phyloP scores from a whole-genome alignment of 2,888 invertebrate genomes.

The Eristalis pertinax region DNA sequence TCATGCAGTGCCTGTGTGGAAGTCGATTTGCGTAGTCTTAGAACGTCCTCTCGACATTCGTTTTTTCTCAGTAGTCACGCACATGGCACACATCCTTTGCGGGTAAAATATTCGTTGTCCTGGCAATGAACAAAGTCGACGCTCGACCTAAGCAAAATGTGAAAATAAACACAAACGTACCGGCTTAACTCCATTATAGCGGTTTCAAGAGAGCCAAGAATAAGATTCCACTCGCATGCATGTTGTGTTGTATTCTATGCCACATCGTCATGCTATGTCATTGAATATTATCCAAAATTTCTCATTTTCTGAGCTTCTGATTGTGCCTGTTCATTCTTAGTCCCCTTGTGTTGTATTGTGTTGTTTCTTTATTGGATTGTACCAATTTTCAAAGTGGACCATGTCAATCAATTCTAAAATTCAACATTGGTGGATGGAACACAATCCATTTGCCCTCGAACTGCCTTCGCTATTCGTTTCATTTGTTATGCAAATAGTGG shows the following conservation, averaged over 20 bases:
- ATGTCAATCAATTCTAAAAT: conserved; percentile 39
- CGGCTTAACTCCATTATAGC: conserved; percentile 24
- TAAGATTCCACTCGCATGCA: neutral
- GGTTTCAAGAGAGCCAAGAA: conserved; percentile 12
- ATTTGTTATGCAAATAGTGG: conserved; percentile 24
- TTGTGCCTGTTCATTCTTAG: neutral
- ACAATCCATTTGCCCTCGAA: neutral
- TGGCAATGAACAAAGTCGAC: conserved; percentile 14
- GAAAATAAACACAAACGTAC: conserved; percentile 32
- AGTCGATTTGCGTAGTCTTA: conserved; percentile 51
- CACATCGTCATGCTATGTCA: neutral
- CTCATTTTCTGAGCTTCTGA: neutral
- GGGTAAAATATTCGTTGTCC: conserved; percentile 28
- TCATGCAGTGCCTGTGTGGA: conserved; percentile 30
- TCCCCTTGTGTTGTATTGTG: neutral
- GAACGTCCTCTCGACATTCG: conserved; percentile 41
- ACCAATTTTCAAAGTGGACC: conserved; percentile 35
- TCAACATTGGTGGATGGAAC: conserved; percentile 1
- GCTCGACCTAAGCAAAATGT: conserved; percentile 23
- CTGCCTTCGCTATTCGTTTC: neutral
- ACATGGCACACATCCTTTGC: conserved; percentile 31
- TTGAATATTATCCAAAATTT: conserved; percentile 21
- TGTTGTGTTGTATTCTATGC: neutral
- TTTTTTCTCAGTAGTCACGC: conserved; percentile 50
- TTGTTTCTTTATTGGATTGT: conserved; percentile 32